A percentile compares a stretch with the other conserved stretches of the same genome.
phyloP scores from a whole-genome alignment of 1,140 invertebrate species.

The Drosophila truncata region DNA sequence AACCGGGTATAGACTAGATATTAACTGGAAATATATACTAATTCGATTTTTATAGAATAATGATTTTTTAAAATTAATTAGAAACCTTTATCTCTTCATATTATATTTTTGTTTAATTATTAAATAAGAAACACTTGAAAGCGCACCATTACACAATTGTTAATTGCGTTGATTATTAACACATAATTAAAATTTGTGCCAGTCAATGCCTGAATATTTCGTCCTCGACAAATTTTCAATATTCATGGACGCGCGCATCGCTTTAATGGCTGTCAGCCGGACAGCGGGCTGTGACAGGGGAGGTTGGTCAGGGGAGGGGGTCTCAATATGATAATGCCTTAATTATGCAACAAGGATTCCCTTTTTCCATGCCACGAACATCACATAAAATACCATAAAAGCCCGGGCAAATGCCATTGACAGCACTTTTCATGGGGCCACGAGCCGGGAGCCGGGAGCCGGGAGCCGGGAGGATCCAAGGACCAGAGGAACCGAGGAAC shows the following conservation, averaged over 20 bases:
- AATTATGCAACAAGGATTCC: slow-evolving; percentile 61
- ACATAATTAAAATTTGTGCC: slow-evolving; percentile 12
- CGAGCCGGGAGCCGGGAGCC: too few species aligned
- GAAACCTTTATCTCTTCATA: background rate
- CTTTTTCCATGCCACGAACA: slow-evolving; percentile 51
- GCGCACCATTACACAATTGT: background rate
- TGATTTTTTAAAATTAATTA: too few species aligned
- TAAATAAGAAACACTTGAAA: background rate
- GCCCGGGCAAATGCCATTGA: slow-evolving; percentile 56
- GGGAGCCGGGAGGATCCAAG: too few species aligned
- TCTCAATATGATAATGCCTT: slow-evolving; percentile 59
- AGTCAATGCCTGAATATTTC: slow-evolving; percentile 26
- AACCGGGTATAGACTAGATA: background rate
- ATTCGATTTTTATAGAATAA: too few species aligned
- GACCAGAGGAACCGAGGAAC: background rate
- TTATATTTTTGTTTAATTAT: background rate
- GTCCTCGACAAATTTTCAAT: slow-evolving; percentile 26
- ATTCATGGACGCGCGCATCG: slow-evolving; percentile 35
- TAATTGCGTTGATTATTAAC: slow-evolving; percentile 4
- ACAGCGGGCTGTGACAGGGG: slow-evolving; percentile 2
- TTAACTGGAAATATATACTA: too few species aligned
- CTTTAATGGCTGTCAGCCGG: slow-evolving; percentile 38
- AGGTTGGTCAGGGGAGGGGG: background rate
- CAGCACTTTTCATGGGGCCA: slow-evolving; percentile 55
- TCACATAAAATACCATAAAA: slow-evolving; percentile 74